Conservation (phyloP, 2,888 invertebrate genomes). For the Drosophila formosana region DNA sequence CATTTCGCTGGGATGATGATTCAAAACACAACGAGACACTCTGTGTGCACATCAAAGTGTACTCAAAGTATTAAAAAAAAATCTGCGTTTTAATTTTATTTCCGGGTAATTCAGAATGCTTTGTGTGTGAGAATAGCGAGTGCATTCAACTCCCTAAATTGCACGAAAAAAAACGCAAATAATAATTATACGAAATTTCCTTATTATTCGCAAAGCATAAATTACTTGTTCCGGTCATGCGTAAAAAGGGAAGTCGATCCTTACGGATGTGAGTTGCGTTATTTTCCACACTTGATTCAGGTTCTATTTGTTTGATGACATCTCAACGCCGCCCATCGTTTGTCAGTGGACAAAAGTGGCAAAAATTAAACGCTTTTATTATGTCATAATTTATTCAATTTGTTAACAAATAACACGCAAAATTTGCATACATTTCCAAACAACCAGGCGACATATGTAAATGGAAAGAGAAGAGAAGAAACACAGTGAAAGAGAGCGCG, state of each 20-base stretch:
- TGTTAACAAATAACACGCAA: slow-evolving; percentile 58
- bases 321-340: slow-evolving; percentile 7
- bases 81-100: slow-evolving; percentile 13
- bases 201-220: slow-evolving; percentile 25
- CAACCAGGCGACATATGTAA: slow-evolving; percentile 7
- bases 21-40: slow-evolving; percentile 10
- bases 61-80: slow-evolving; percentile 4
- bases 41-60: slow-evolving; percentile 12
- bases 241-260: slow-evolving; percentile 36
- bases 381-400: slow-evolving; percentile 70
- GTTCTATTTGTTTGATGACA: slow-evolving; percentile 23
- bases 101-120: slow-evolving; percentile 25
- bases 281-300: slow-evolving; percentile 4
- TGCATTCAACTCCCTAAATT: slow-evolving; percentile 61
- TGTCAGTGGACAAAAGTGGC: slow-evolving; percentile 18
- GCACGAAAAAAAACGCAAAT: slow-evolving; percentile 6
- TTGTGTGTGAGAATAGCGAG: slow-evolving; percentile 20
- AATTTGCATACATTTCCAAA: slow-evolving; percentile 63
- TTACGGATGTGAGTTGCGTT: slow-evolving; percentile 5
- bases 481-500: slow-evolving; percentile 13
- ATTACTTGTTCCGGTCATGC: slow-evolving; percentile 24
- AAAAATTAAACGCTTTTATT: slow-evolving; percentile 48
- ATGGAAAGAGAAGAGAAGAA: not conserved
- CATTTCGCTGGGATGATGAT: slow-evolving; percentile 14
- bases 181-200: slow-evolving; percentile 30